Conservation (phyloP, 2,888 invertebrate species). For the Onthophagus sagittarius region DNA sequence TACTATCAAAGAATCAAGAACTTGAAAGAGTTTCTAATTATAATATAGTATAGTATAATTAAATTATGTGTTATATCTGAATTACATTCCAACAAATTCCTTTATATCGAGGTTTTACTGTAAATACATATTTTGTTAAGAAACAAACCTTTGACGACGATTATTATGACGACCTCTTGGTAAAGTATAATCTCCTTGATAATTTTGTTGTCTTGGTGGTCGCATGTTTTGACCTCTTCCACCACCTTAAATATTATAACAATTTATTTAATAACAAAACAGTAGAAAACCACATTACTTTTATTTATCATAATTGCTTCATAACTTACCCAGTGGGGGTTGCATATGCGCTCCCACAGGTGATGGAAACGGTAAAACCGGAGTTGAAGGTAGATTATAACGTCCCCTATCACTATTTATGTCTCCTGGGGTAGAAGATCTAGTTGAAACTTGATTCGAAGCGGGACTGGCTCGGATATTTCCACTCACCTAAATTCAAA, state of each 20-base stretch:
- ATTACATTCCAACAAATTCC: too few species aligned
- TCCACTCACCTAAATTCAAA: slow-evolving; percentile 29
- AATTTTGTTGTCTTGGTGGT: background rate
- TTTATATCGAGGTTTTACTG: too few species aligned
- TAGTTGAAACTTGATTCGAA: slow-evolving; percentile 38
- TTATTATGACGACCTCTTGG: background rate
- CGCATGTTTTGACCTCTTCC: background rate
- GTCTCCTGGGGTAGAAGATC: slow-evolving; percentile 48
- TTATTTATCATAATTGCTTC: background rate
- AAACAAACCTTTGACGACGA: slow-evolving; percentile 1
- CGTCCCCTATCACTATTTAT: slow-evolving; percentile 40
- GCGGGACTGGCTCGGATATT: slow-evolving; percentile 33
- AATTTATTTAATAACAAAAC: background rate
- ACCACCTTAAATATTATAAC: background rate
- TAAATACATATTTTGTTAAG: background rate
- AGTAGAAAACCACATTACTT: background rate
- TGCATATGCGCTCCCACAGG: background rate
- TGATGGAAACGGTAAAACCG: slow-evolving; percentile 20
- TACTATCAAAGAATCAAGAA: too few species aligned
- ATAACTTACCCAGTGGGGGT: background rate
- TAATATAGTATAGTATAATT: too few species aligned
- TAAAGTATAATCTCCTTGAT: background rate
- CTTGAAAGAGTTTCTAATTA: too few species aligned
- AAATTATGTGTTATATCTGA: too few species aligned
- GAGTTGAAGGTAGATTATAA: slow-evolving; percentile 39